A percentile compares a stretch with the other conserved stretches of the same genome.
Conservation (phyloP, 2,113 vertebrate genomes). For the Antennarius striatus region DNA sequence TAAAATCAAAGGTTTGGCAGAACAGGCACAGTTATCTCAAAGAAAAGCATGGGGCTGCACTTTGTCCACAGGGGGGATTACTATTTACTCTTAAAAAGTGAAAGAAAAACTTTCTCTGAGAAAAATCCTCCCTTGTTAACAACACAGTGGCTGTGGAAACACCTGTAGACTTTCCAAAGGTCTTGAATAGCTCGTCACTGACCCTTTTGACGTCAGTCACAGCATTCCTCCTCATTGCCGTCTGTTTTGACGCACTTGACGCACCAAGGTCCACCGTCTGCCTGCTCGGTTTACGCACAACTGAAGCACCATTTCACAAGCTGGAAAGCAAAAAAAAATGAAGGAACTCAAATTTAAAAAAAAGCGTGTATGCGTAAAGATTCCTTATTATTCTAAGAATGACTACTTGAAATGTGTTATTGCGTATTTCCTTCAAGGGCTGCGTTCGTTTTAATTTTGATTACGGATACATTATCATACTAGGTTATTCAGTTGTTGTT, state of each 20-base stretch:
- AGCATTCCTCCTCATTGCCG: constrained; percentile 59
- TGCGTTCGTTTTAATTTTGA: too few relatives aligned
- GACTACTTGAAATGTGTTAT: too few relatives aligned
- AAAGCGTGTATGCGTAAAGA: too few relatives aligned
- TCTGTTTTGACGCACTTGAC: constrained; percentile 65
- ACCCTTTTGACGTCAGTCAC: constrained; percentile 70
- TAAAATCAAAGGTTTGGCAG: constrained; percentile 1
- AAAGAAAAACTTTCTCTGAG: constrained; percentile 6
- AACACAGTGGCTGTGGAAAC: constrained; percentile 29
- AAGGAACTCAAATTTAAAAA: constrained; percentile 5
- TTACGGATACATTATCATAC: too few relatives aligned
- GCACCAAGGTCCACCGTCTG: constrained; percentile 45
- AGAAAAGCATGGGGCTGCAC: too few relatives aligned
- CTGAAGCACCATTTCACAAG: constrained; percentile 29
- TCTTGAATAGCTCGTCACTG: constrained; percentile 58
- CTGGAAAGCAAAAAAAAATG: constrained; percentile 19
- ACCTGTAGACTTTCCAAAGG: constrained; percentile 36
- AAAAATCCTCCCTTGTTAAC: constrained; percentile 15
- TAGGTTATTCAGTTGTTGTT: too few relatives aligned
- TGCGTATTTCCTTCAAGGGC: too few relatives aligned
- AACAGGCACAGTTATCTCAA: constrained; percentile 3
- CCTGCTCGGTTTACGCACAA: constrained; percentile 21
- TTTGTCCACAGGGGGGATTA: background rate
- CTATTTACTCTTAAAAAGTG: background rate
- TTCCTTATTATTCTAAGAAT: too few relatives aligned